Conservation (phyloP, 2,888 invertebrate genomes). For the Patella depressa region DNA sequence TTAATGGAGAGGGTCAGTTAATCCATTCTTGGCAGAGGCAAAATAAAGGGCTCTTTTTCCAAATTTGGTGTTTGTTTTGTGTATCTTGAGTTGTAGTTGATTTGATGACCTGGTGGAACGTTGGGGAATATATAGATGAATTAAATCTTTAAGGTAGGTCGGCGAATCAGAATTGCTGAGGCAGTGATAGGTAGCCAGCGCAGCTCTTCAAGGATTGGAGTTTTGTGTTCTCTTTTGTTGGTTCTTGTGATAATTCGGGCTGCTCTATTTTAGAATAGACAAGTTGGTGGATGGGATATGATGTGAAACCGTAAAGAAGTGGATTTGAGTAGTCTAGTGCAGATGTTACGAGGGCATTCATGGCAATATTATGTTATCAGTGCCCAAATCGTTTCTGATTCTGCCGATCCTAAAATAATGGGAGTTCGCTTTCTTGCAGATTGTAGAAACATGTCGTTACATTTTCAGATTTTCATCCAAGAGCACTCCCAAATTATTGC, state of each 20-base stretch:
- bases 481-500: neutral
- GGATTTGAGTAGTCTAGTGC: neutral
- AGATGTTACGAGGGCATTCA: neutral
- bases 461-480: neutral
- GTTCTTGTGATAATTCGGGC: neutral
- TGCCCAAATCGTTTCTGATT: neutral
- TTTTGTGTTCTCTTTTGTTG: no score
- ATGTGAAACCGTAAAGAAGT: neutral
- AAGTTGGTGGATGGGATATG: neutral
- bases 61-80: neutral
- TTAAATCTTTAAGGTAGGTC: neutral
- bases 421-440: neutral
- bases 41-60: neutral
- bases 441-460: neutral
- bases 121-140: neutral
- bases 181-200: neutral
- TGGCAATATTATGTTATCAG: neutral
- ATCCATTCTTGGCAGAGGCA: neutral
- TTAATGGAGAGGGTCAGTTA: neutral
- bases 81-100: neutral
- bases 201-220: no score
- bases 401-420: neutral
- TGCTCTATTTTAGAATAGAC: neutral
- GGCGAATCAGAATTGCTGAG: neutral
- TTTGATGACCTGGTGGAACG: neutral